These are phyloP conservation scores for Myopa tessellatipennis DNA, from an alignment of 2,888 invertebrate genomes.

Conservation along the genomic window DNA sequence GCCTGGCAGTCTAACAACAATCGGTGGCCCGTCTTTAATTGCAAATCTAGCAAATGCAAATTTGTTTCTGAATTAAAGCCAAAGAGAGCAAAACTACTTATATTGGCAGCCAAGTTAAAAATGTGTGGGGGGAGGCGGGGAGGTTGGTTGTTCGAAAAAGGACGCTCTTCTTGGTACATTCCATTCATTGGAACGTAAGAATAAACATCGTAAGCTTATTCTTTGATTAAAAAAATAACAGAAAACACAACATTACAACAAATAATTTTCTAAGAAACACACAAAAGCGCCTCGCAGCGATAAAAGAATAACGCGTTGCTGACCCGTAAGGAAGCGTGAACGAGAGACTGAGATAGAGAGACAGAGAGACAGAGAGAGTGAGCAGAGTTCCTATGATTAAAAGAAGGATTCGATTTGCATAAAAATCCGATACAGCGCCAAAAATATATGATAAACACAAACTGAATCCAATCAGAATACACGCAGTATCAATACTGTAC, in stretches of 20 bases:
- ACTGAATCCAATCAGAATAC: no score
- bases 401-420: no score
- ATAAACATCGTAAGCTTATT: not conserved
- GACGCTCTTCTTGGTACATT: not conserved
- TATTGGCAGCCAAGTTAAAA: slow-evolving; percentile 1
- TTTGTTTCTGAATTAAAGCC: not conserved
- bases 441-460: no score
- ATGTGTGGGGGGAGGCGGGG: no score
- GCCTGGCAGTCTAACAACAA: not conserved
- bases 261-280: not conserved
- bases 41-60: slow-evolving; percentile 8
- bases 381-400: no score
- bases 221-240: slow-evolving; percentile 7
- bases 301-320: no score
- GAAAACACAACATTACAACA: not conserved
- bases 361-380: no score
- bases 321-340: no score
- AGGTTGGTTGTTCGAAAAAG: not conserved
- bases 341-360: no score
- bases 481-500: no score
- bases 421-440: not conserved
- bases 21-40: slow-evolving; percentile 2
- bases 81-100: not conserved
- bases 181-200: not conserved
- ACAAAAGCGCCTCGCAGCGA: no score